Percentiles rank a stretch among this genome's conserved stretches.
These are phyloP conservation scores for Pelecanus crispus DNA, from an alignment of 2,113 vertebrate species.

Conservation along the genomic window DNA sequence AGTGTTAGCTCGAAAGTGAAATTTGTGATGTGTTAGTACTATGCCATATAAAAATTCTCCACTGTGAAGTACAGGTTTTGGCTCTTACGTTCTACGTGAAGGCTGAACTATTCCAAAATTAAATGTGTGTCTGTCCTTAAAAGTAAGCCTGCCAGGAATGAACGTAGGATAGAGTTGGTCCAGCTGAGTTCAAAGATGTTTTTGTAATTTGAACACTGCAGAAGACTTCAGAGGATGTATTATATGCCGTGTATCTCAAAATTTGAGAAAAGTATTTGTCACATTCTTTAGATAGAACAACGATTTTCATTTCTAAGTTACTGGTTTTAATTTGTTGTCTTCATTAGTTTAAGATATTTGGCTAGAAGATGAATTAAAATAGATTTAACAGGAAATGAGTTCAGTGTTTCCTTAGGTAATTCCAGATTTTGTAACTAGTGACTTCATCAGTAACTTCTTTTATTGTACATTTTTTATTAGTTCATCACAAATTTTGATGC, in stretches of 20 bases:
- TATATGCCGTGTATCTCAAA: not conserved
- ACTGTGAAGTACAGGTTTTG: not conserved
- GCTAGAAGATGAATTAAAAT: not conserved
- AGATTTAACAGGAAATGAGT: not conserved
- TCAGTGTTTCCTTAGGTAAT: not conserved
- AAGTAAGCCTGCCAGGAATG: not conserved
- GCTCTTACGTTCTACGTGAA: fast-evolving
- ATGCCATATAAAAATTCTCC: not conserved
- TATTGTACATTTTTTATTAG: not conserved
- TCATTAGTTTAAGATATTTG: not conserved
- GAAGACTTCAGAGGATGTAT: not conserved
- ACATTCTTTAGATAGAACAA: not conserved
- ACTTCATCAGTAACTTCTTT: not conserved
- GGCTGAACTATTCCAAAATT: not conserved
- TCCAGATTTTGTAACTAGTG: not conserved
- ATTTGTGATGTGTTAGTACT: not conserved
- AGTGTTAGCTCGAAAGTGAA: not conserved
- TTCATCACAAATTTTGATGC: not conserved
- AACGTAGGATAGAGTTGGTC: not conserved
- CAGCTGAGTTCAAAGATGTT: not conserved
- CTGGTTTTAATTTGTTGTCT: not conserved
- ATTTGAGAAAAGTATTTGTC: not conserved
- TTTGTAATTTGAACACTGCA: not conserved
- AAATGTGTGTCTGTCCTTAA: not conserved
- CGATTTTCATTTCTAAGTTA: not conserved